Base-by-base conservation (phyloP, 2,113 vertebrate genomes). In the Garra rufa region DNA sequence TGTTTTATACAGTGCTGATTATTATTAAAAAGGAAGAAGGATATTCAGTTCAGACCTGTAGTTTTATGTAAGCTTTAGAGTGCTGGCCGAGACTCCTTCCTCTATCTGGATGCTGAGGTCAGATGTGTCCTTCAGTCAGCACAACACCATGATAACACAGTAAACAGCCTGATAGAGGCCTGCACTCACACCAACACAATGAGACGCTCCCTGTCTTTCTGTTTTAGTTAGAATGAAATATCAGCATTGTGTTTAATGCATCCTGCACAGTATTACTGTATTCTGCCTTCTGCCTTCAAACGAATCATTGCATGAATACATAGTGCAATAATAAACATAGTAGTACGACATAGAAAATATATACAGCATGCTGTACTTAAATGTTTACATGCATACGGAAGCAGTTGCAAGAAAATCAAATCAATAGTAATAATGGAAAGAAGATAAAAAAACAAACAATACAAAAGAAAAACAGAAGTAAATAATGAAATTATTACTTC, bases 41-140 rank as follows among this genome's bases (percentile, higher is more conserved):
- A 13, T 15, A 14, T 50, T 50, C 46, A 50, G 46, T 50, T 50
- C 46, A 50, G n/a, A n/a, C n/a, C n/a, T n/a, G n/a, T n/a, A n/a
- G 14, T 17, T 55, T 30, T 65, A 9, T 26, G 2, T 11, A 11
- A 26, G 24, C 26, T 28, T 63, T 28, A 14, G 4, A 59, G 59
- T 24, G 59, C 24, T 34, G 61, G 63, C 30, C 0, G 63, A 67
- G 63, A 69, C 65, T 69, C 15, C 57, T 61, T 34, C 57, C 26
- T 34, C 28, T 67, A 19, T 67, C 30, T 30, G 28, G 57, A 59
- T n/a, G 0, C 34, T 41, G 69, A 73, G 41, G 69, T 73, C 69
- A 71, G 69, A 71, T n/a, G 69, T 71, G 69, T 71, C 69, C 69
- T 71, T 71, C 69, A 44, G 69, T 71, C 69, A 44, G 69, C 10